Percentiles rank a stretch among this genome's conserved stretches.
phyloP scores from a whole-genome alignment of 1,140 invertebrate genomes.

The Homarus americanus region DNA sequence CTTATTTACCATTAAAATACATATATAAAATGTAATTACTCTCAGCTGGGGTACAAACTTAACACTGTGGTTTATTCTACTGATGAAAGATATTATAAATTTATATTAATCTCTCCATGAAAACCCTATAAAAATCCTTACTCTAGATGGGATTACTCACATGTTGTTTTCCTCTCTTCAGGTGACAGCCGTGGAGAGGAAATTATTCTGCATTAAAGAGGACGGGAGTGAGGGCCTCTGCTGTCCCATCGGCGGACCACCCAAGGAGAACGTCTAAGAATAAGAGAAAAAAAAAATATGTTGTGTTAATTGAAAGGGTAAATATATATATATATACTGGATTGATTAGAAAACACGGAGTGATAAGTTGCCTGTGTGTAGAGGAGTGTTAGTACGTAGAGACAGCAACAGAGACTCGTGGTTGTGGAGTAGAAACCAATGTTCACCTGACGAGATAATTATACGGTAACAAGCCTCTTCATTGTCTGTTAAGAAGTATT shows the following conservation, averaged over 20 bases:
- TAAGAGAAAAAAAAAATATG: no score
- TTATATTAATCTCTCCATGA: no score
- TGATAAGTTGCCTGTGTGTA: neutral
- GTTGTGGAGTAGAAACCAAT: no score
- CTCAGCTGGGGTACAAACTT: no score
- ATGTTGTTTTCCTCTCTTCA: no score
- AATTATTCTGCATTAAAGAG: constrained; percentile 54
- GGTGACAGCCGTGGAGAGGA: constrained; percentile 50
- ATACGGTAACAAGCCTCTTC: neutral
- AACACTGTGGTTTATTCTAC: no score
- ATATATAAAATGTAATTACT: no score
- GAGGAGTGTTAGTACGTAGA: neutral
- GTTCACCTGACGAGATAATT: neutral
- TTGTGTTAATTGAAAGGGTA: neutral
- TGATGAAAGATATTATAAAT: no score
- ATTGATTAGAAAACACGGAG: neutral
- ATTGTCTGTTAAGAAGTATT: constrained; percentile 6
- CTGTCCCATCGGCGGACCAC: constrained; percentile 49
- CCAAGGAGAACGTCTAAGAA: constrained; percentile 48
- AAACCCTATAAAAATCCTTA: no score
- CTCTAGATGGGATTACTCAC: no score
- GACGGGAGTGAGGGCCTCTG: constrained; percentile 57
- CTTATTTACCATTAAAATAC: no score
- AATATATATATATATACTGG: no score
- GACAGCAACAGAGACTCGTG: neutral